Evolutionary conservation across 2,113 vertebrate species (phyloP).

Genomic region (Dascyllus trimaculatus): DNA sequence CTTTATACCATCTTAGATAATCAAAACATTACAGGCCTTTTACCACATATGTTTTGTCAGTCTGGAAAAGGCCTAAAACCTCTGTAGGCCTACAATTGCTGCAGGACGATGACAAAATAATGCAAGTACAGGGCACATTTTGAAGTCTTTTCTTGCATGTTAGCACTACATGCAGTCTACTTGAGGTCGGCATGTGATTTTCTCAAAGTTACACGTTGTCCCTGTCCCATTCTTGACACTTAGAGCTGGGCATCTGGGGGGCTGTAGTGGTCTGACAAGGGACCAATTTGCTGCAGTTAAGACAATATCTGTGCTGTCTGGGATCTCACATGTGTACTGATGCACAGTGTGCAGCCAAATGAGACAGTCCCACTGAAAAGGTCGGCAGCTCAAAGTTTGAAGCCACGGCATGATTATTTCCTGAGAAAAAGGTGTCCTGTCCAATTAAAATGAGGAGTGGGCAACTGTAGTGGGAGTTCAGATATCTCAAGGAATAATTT

Average conservation of each 20-base stretch:
- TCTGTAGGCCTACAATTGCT: too few relatives aligned
- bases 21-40: background rate
- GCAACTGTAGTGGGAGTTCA: constrained; percentile 54
- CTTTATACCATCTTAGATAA: background rate
- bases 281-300: constrained; percentile 11
- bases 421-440: constrained; percentile 37
- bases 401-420: constrained; percentile 7
- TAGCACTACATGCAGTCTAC: background rate
- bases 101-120: background rate
- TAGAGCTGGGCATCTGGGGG: background rate
- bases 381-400: background rate
- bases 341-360: constrained; percentile 1
- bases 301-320: constrained; percentile 17
- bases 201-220: background rate
- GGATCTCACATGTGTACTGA: constrained; percentile 14
- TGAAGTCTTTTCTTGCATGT: background rate
- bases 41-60: background rate
- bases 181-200: background rate
- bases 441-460: constrained; percentile 34
- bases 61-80: background rate
- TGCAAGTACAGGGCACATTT: background rate
- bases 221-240: background rate
- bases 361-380: constrained; percentile 9
- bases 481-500: constrained; percentile 71
- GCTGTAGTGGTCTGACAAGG: background rate